Evolutionary conservation across 2,113 vertebrate genomes (phyloP).

Genomic region (Otis tarda): DNA sequence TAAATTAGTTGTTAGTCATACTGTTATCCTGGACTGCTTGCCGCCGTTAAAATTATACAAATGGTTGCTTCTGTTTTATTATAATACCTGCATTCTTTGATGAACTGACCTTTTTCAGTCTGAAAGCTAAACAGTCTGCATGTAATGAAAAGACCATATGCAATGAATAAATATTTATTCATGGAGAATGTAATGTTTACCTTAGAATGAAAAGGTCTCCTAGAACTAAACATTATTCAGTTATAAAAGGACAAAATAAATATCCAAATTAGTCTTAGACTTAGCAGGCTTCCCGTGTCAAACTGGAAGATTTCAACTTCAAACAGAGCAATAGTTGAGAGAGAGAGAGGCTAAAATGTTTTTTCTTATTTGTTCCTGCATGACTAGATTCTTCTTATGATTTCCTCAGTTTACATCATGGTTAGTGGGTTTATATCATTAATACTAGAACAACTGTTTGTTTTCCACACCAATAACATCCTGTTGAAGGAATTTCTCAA

Average conservation of each 20-base stretch:
- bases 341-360: background rate
- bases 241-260: constrained; percentile 37
- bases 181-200: constrained; percentile 29
- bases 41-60: background rate
- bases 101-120: background rate
- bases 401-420: constrained; percentile 7
- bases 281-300: background rate
- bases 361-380: background rate
- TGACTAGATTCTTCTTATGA: background rate
- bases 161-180: constrained; percentile 55
- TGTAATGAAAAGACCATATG: constrained; percentile 24
- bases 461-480: background rate
- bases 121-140: constrained; percentile 16
- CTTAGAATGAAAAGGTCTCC: constrained; percentile 20
- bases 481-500: background rate
- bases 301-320: background rate
- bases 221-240: constrained; percentile 40
- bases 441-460: background rate
- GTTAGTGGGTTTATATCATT: background rate
- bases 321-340: background rate
- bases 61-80: background rate
- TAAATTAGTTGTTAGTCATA: background rate
- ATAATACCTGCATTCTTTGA: constrained; percentile 5
- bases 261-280: constrained; percentile 18
- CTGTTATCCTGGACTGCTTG: background rate